phyloP scores from a whole-genome alignment of 2,113 vertebrate genomes.

The Penelope pileata region DNA sequence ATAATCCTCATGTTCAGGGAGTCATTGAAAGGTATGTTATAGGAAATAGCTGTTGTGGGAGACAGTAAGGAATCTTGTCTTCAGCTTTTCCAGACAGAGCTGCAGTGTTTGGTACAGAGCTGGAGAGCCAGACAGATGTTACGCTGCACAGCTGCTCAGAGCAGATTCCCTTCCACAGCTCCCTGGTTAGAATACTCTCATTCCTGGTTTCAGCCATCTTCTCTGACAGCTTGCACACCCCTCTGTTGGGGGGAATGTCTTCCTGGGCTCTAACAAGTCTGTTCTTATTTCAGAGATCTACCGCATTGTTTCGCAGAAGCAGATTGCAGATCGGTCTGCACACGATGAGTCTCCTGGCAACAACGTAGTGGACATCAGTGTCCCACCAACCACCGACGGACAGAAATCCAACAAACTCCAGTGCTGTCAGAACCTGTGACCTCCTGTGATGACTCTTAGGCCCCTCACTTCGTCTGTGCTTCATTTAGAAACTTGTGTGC shows the following conservation, averaged over 20 bases:
- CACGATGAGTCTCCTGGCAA: conserved; percentile 95
- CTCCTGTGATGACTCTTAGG: conserved; percentile 9
- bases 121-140: not conserved
- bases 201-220: not conserved
- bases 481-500: conserved; percentile 74
- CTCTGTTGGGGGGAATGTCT: fast-evolving
- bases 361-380: conserved; percentile 97
- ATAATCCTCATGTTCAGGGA: not conserved
- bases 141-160: not conserved
- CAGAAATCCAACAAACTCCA: conserved; percentile 94
- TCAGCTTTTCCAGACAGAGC: not conserved
- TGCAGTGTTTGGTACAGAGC: fast-evolving
- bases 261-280: not conserved
- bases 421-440: conserved; percentile 97
- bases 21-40: not conserved
- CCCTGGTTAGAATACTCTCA: not conserved
- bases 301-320: conserved; percentile 97
- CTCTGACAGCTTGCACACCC: fast-evolving
- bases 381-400: conserved; percentile 93
- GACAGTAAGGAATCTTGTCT: not conserved
- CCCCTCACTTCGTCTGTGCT: conserved; percentile 72
- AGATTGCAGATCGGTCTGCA: conserved; percentile 90
- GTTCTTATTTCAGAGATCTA: conserved; percentile 87
- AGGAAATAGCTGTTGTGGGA: not conserved
- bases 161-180: not conserved